Evolutionary conservation across 2,888 invertebrate genomes (phyloP), one percentile per base, ranked within the genome.

Genomic region (Campoplex nolae): DNA sequence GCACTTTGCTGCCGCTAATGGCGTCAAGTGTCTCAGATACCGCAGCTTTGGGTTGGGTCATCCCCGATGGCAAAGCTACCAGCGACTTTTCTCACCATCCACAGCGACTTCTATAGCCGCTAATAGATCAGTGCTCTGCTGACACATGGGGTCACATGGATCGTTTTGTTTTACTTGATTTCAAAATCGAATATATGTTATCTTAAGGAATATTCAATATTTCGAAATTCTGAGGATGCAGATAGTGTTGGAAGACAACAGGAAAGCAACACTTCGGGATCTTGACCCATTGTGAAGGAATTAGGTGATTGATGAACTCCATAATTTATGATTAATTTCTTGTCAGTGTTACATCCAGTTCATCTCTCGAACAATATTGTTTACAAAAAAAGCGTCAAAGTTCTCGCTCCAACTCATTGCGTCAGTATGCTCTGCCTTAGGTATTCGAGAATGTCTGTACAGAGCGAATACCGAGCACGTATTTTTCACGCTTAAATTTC

Each of bases 1-100:
- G 94, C 93, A 93, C 93, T 94, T 94, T 93, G 90, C 92, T 93
- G 92, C 91, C 93, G 93, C 92, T 94, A 94, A 94, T 94, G 93
- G 93, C 93, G 92, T 94, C 93, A 94, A 94, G 93, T 93, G 92
- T 94, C 93, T 93, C 93, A 90, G 92, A 93, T 93, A 93, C 92
- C 92, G 91, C 89, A 88, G 89, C 89, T 89, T 89, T 84, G 89
- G 91, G 90, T 89, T 89, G 89, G 91, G 90, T 92, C 91, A 90
- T 91, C 90, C 62, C 62, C 89, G 89, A 89, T 88, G 88, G 89
- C 88, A 56, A 45, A 62, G 67, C 56, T 70, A 73, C 84, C 73
- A 74, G 38, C 82, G 76, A 70, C 80, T 83, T 86, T 80, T 73
- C 71, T 80, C 79, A 48, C 56, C 56, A 73, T 74, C 74, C 58